Base-by-base conservation (phyloP, 1,140 invertebrate genomes). In the Oedothorax gibbosus region DNA sequence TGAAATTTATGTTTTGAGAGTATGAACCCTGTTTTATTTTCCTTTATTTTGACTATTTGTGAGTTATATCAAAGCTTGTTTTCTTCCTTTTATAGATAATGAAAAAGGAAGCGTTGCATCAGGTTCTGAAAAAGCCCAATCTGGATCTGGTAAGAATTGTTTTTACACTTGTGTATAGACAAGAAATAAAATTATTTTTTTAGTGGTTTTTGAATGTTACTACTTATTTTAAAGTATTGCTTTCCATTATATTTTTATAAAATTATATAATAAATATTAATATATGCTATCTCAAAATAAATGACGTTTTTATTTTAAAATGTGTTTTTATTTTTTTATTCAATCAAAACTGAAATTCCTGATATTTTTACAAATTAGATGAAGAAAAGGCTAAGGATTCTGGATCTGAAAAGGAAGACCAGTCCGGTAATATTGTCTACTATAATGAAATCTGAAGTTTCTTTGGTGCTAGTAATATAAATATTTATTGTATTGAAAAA, bases 101-200 rank as follows among this genome's bases (percentile, higher is more conserved):
- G 75, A 77, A 20, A 75, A 75, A 35, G 72, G 56, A 35, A 75
- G 72, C 56, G 56, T 57, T 15, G 72, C 72, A 5, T 75, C 72
- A 18, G 72, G 56, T 12, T 77, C 75, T 64, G 75, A 77, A 64
- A 77, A 77, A 50, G 75, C 75, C n/a, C 75, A 77, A 64, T 77
- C 75, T 51, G 75, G 75, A 35, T 35, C 35, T 20, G 12, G 65
- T 68, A 7, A 7, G 18, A 21, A 20, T 18, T 68, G 18, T 7
- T 35, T 68, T 68, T 68, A 21, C 6, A 68, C 35, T 18, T 62
- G 18, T 18, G 12, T 15, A 62, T 15, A 2, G 18, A 62, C 1
- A 12, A 15, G 1, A 15, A 12, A 62, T 62, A 3, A 62, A 15
- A 62, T 62, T 62, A 62, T 12, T 62, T 18, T 15, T 18, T 62